A percentile compares a stretch with the other conserved stretches of the same genome.
Evolutionary conservation across 2,113 vertebrate species (phyloP).

Genomic region (Plecotus auritus): DNA sequence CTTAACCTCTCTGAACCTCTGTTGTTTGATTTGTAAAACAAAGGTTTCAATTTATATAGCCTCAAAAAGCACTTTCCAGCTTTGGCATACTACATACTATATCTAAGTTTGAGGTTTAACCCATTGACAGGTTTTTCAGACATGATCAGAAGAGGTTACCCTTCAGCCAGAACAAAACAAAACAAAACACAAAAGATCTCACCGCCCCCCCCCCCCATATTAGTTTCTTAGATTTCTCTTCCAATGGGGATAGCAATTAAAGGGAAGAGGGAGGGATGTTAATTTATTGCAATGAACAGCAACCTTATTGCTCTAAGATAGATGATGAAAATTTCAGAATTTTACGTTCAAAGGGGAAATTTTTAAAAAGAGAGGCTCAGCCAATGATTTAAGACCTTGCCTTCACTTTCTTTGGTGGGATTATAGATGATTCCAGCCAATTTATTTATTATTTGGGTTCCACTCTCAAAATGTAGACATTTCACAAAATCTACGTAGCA

Average conservation of each 20-base stretch:
- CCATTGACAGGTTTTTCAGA: not conserved
- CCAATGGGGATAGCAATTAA: not conserved
- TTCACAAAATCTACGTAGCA: rapidly evolving
- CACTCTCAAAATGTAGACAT: not conserved
- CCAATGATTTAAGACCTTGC: not conserved
- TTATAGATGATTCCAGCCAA: not conserved
- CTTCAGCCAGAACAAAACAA: not conserved
- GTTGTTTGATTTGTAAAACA: not conserved
- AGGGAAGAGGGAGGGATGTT: not conserved
- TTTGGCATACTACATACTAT: not conserved
- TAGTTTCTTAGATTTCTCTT: slow-evolving; percentile 19
- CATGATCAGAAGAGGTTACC: not conserved
- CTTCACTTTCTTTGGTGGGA: not conserved
- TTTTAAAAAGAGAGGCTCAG: not conserved
- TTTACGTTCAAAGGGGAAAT: not conserved
- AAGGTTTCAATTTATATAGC: not conserved
- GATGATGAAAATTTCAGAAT: not conserved
- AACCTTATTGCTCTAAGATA: not conserved
- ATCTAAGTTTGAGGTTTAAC: not conserved
- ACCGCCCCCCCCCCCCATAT: not conserved
- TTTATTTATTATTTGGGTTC: not conserved
- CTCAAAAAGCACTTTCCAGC: not conserved
- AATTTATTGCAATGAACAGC: not conserved
- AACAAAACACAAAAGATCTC: not conserved
- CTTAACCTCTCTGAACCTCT: not conserved